A percentile compares a stretch with the other conserved stretches of the same genome.
Conservation (phyloP, 2,797 vertebrate species). For the Catharus ustulatus region DNA sequence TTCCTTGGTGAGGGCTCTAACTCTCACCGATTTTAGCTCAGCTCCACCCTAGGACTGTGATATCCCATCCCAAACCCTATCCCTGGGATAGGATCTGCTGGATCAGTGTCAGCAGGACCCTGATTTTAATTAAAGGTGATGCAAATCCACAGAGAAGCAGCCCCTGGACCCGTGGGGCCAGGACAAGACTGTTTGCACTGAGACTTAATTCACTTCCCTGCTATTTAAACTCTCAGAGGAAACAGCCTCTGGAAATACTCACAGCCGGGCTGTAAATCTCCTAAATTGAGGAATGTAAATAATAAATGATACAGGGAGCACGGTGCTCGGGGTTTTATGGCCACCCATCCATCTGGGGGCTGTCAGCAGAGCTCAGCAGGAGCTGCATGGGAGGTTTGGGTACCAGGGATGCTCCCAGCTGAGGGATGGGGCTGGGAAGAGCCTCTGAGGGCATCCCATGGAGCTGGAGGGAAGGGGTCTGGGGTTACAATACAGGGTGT, state of each 20-base stretch:
- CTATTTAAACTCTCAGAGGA: neutral
- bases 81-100: fast-evolving
- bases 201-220: neutral
- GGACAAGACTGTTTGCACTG: neutral
- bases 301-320: constrained; percentile 3
- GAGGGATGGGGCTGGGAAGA: neutral
- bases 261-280: constrained; percentile 37
- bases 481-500: too few species aligned
- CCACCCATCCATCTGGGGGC: neutral
- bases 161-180: fast-evolving
- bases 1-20: neutral
- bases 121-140: fast-evolving
- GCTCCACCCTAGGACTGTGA: neutral
- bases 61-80: neutral
- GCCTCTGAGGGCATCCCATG: neutral
- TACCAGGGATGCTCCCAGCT: fast-evolving
- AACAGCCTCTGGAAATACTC: constrained; percentile 16
- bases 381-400: neutral
- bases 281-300: constrained; percentile 33
- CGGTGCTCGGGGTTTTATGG: neutral
- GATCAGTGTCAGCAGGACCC: neutral
- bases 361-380: neutral
- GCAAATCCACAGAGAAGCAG: neutral
- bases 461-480: neutral
- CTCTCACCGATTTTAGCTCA: neutral